Evolutionary conservation across 2,888 invertebrate genomes (phyloP), one percentile per base, ranked within the genome.

Genomic region (Caradrina clavipalpis): DNA sequence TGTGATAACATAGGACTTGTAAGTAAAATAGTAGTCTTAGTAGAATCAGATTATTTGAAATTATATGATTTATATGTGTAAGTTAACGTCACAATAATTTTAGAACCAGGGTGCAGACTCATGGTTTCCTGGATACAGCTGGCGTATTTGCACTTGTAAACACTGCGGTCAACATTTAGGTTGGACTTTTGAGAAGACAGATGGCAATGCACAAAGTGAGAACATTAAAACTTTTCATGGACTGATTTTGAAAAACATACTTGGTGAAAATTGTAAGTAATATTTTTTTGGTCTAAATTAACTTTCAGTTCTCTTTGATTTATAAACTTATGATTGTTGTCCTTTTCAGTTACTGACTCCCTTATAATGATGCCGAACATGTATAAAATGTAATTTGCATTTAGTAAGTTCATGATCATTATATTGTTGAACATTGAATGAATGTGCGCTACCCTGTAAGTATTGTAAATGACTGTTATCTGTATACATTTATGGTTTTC

Each of bases 51-150:
- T 15, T 15, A n/a, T n/a, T n/a, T n/a, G n/a, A n/a, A n/a, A n/a
- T n/a, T n/a, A n/a, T n/a, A 19, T 17, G 13, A 49, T 35, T 31
- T 21, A 31, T 50, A 10, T 35, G 13, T 42, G 2, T 21, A 21
- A 6, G 42, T 26, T 59, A 54, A 56, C 15, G 45, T 54, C 22
- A 1, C 11, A 35, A 39, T 21, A 0, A 26, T 53, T 72, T 42
- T 66, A 96, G 96, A 96, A 95, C 89, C 96, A 96, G 82, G 91
- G 94, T 68, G 96, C 96, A 54, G 96, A 97, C 86, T 96, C 96
- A 11, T 97, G 97, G 97, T 97, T 96, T 88, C 97, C 97, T n/a
- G 97, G 97, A 15, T 97, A 96, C 84, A 95, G 95, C 17, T 97
- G 97, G 97, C 95, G 96, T 59, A 94, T 96, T 64, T 97, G 97